phyloP scores from a whole-genome alignment of 2,797 vertebrate species.

The Pampus argenteus region DNA sequence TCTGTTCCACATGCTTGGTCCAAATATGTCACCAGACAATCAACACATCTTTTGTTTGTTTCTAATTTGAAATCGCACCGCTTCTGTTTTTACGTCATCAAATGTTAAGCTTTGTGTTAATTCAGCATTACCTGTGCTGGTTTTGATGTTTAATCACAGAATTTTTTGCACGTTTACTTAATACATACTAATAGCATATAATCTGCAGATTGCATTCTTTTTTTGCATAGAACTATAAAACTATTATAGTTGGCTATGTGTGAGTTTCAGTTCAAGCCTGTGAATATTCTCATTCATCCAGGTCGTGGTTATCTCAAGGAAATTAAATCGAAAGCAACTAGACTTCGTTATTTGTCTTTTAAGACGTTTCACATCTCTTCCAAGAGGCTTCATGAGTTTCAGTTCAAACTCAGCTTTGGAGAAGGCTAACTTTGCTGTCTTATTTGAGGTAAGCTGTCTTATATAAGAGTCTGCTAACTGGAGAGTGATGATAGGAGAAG shows the following conservation, averaged over 20 bases:
- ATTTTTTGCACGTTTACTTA: background rate
- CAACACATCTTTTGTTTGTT: background rate
- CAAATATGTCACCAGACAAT: background rate
- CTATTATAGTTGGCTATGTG: too few relatives aligned
- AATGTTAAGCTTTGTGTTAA: background rate
- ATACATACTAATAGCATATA: background rate
- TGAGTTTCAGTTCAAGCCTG: too few relatives aligned
- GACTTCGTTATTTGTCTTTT: too few relatives aligned
- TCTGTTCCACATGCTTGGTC: background rate
- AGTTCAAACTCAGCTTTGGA: constrained; percentile 22
- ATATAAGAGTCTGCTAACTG: constrained; percentile 57
- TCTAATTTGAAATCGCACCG: constrained; percentile 4
- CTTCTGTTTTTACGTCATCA: background rate
- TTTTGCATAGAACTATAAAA: too few relatives aligned
- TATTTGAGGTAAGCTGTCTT: constrained; percentile 48
- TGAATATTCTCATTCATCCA: too few relatives aligned
- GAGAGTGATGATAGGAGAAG: constrained; percentile 53
- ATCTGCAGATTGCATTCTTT: background rate
- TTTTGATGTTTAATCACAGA: background rate
- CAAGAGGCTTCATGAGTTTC: background rate
- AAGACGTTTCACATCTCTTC: too few relatives aligned
- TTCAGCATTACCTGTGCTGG: background rate
- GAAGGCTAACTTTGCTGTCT: constrained; percentile 36
- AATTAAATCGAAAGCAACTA: too few relatives aligned
- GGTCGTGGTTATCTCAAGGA: too few relatives aligned